phyloP scores from a whole-genome alignment of 2,113 vertebrate species.

The Calonectris borealis region DNA sequence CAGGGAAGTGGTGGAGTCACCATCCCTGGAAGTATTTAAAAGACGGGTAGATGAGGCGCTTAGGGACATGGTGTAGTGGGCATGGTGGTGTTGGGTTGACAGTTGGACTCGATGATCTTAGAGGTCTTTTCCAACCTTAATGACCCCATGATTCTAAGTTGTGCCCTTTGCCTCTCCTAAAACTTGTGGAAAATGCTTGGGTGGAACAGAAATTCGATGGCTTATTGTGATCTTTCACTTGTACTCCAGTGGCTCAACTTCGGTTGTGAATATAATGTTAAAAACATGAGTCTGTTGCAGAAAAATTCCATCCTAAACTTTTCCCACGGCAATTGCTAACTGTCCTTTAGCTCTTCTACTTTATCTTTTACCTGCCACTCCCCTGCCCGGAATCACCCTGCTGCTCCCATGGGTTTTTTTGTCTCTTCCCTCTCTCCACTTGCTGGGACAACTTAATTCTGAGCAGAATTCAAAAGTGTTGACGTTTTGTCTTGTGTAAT shows the following conservation, averaged over 20 bases:
- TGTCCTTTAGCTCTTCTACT: background rate
- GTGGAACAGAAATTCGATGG: background rate
- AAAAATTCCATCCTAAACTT: background rate
- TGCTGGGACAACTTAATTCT: background rate
- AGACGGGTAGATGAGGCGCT: too few species aligned
- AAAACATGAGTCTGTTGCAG: background rate
- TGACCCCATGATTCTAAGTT: too few species aligned
- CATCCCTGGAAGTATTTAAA: too few species aligned
- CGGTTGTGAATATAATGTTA: background rate
- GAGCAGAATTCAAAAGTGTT: background rate
- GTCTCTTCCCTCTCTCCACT: background rate
- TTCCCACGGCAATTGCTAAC: background rate
- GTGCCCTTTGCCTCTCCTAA: background rate
- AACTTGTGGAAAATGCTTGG: background rate
- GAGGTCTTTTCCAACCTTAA: too few species aligned
- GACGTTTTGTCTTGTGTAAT: background rate
- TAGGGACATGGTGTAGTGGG: too few species aligned
- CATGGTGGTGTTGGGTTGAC: too few species aligned
- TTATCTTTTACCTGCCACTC: background rate
- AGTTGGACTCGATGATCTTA: too few species aligned
- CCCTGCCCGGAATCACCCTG: background rate
- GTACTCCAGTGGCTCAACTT: background rate
- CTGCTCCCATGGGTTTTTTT: background rate
- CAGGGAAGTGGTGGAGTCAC: too few species aligned
- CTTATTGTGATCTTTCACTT: background rate